Conservation (phyloP, 2,888 invertebrate genomes). For the Andrena fulva region DNA sequence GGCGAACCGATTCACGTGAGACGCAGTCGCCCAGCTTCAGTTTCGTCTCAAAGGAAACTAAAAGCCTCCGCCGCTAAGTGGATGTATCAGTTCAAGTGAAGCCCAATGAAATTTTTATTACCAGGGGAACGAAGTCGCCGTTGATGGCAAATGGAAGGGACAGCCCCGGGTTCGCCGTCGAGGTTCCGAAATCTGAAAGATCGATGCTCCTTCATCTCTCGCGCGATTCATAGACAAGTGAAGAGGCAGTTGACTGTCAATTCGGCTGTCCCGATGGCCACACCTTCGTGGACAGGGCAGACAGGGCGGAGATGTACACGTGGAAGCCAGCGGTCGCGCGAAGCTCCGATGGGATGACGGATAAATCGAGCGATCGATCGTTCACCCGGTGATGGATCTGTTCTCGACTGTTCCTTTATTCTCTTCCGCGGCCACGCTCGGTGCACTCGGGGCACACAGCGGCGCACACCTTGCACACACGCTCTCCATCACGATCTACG, state of each 20-base stretch:
- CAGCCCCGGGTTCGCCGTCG: background rate
- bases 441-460: conserved; percentile 11
- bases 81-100: no score
- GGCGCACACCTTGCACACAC: conserved; percentile 57
- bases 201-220: conserved; percentile 1
- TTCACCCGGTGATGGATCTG: conserved; percentile 76
- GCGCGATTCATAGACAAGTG: conserved; percentile 25
- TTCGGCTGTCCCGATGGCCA: conserved; percentile 65
- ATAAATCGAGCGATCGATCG: conserved; percentile 77
- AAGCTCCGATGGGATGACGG: conserved; percentile 76
- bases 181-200: background rate
- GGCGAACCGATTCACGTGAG: background rate
- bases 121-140: no score
- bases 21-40: no score
- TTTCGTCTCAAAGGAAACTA: no score
- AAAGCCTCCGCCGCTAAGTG: no score
- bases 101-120: no score
- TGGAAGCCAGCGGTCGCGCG: conserved; percentile 56
- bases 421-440: conserved; percentile 14
- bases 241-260: conserved; percentile 61
- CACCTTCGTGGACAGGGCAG: conserved; percentile 66
- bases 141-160: background rate
- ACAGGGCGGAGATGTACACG: conserved; percentile 43
- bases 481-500: conserved; percentile 63
- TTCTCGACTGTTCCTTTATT: conserved; percentile 72